phyloP scores from a whole-genome alignment of 2,797 vertebrate genomes.

The Crenichthys baileyi region DNA sequence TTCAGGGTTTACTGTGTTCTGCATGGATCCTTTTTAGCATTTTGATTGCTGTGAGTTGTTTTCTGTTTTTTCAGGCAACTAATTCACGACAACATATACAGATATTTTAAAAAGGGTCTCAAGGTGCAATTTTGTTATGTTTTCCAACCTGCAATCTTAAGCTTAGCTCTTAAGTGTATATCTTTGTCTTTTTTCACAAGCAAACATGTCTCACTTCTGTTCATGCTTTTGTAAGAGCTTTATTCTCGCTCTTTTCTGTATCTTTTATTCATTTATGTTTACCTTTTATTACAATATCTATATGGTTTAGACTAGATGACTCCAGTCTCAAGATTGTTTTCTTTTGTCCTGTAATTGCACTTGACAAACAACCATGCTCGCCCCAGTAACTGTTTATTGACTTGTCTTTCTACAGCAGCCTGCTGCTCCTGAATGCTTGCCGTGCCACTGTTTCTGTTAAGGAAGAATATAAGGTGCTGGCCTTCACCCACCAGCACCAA shows the following conservation, averaged over 20 bases:
- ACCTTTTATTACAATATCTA: constrained; percentile 37
- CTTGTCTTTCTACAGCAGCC: constrained; percentile 53
- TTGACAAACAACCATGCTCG: constrained; percentile 67
- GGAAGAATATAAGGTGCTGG: constrained; percentile 45
- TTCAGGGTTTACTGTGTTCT: constrained; percentile 52
- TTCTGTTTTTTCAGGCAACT: constrained; percentile 36
- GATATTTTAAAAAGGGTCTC: neutral
- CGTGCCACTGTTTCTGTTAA: constrained; percentile 38
- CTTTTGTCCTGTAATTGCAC: constrained; percentile 56
- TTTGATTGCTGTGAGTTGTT: constrained; percentile 55
- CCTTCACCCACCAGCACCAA: constrained; percentile 47
- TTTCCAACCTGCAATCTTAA: neutral
- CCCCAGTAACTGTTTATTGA: constrained; percentile 71
- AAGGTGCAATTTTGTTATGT: neutral
- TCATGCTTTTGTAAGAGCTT: constrained; percentile 12
- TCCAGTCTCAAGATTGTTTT: constrained; percentile 49
- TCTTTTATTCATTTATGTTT: constrained; percentile 36
- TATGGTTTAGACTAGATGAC: constrained; percentile 51
- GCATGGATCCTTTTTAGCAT: constrained; percentile 61
- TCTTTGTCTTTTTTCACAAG: constrained; percentile 4
- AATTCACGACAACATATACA: neutral
- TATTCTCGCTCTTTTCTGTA: constrained; percentile 20
- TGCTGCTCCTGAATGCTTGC: constrained; percentile 30
- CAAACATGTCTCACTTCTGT: constrained; percentile 39
- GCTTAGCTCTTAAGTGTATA: constrained; percentile 1